Evolutionary conservation across 2,888 invertebrate species (phyloP), one percentile per base, ranked within the genome.

Genomic region (Oxyscelio sp.): DNA sequence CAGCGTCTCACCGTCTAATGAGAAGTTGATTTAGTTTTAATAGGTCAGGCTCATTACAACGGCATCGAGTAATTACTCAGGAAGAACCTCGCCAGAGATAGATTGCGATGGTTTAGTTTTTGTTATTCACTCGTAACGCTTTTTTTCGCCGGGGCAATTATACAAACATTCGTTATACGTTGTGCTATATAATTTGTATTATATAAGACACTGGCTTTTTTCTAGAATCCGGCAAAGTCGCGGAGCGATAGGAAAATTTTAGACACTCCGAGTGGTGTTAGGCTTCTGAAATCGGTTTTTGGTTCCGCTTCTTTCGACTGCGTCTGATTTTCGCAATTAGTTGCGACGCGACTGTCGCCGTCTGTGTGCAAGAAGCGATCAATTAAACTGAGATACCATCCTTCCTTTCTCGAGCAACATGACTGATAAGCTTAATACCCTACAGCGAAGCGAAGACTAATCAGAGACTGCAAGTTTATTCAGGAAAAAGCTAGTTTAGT

Each of bases 11-110:
- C 66, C 78, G 75, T 83, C 85, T 89, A 89, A 90, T 87, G 89
- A 90, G 88, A 89, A 90, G 88, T 90, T 89, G 88, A 90, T 90
- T 90, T 85, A 88, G 85, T 90, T 90, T 89, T 88, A 90, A 89
- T 90, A 89, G 90, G 85, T 88, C 88, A 83, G 75, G 87, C 84
- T 88, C 87, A 82, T 86, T 86, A 86, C 85, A 88, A 87, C 85
- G 83, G 83, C 81, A 71, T 48, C 82, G 78, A 56, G 77, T 84
- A 89, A 89, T 90, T 90, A 88, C 87, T 71, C 50, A 48, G 70
- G 54, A 79, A 45, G 63, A 68, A 56, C 68, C 56, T 56, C 65
- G 71, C 24, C 8, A 22, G 31, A 48, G 52, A 71, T 34, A 48
- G 54, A 54, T 70, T 63, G 54, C 54, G 54, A 9, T 38, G 31